Percentiles rank a stretch among this genome's conserved stretches.
These are phyloP conservation scores for Drosophila miranda DNA, from an alignment of 1,140 invertebrate species.

Conservation along the genomic window DNA sequence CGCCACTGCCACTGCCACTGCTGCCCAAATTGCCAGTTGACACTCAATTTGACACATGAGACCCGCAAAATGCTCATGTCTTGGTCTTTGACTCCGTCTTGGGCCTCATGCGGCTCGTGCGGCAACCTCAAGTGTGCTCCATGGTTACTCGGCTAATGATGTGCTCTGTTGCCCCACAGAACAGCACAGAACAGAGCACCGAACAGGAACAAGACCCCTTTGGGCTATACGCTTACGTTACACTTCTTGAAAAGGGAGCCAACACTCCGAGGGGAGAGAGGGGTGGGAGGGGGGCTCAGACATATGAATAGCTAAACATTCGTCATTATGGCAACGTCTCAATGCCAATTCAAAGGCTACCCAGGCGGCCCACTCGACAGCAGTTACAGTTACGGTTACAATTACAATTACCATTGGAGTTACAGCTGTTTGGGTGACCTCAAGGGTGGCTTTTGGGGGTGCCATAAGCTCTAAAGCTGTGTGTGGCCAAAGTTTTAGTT, in stretches of 20 bases:
- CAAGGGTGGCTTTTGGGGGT: slow-evolving; percentile 15
- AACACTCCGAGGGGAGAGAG: not conserved
- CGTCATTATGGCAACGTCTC: slow-evolving; percentile 58
- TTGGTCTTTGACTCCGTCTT: not conserved
- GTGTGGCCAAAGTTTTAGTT: slow-evolving; percentile 46
- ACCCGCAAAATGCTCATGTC: slow-evolving; percentile 46
- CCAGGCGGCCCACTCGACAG: slow-evolving; percentile 9
- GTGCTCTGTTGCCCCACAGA: slow-evolving; percentile 41
- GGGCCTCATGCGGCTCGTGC: slow-evolving; percentile 13
- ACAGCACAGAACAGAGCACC: too few relatives aligned
- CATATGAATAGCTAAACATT: slow-evolving; percentile 72
- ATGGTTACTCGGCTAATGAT: slow-evolving; percentile 77
- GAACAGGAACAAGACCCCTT: slow-evolving; percentile 6
- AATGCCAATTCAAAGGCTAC: slow-evolving; percentile 24
- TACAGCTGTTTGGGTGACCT: slow-evolving; percentile 19
- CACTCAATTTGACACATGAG: slow-evolving; percentile 81
- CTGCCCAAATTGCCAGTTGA: slow-evolving; percentile 79
- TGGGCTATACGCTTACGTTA: slow-evolving; percentile 27
- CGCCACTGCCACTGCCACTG: slow-evolving; percentile 8
- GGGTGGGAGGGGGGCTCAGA: slow-evolving; percentile 26
- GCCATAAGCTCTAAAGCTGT: slow-evolving; percentile 9
- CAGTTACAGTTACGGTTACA: slow-evolving; percentile 44
- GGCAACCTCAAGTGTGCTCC: slow-evolving; percentile 74
- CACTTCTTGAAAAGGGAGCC: slow-evolving; percentile 24
- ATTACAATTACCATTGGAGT: slow-evolving; percentile 36